Conservation (phyloP, 2,888 invertebrate genomes). For the Mongoloraphidia duomilia region DNA sequence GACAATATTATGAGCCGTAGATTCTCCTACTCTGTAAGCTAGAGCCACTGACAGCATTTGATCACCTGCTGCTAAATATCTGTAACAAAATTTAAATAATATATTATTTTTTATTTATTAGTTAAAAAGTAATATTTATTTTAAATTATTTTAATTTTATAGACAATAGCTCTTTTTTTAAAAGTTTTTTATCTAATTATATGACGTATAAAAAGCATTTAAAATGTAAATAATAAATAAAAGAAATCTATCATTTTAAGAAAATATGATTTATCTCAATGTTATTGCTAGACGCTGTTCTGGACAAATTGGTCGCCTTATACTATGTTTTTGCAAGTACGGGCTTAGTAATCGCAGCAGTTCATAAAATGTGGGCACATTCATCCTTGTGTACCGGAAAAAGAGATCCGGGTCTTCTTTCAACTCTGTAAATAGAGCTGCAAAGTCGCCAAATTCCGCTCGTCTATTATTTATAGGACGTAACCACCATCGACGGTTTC, state of each 20-base stretch:
- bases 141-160: background rate
- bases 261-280: constrained; percentile 3
- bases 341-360: constrained; percentile 5
- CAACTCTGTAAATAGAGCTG: constrained; percentile 8
- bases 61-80: constrained; percentile 12
- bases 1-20: constrained; percentile 10
- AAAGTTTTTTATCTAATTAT: no score
- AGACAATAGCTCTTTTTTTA: no score
- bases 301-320: constrained; percentile 2
- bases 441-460: constrained; percentile 5
- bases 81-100: no score
- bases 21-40: constrained; percentile 10
- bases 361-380: constrained; percentile 4
- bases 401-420: constrained; percentile 7
- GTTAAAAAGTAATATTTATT: background rate
- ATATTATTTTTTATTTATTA: no score
- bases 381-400: constrained; percentile 9
- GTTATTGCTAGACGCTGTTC: constrained; percentile 9
- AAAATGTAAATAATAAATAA: no score
- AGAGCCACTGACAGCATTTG: constrained; percentile 7
- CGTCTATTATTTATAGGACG: constrained; percentile 1
- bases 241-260: no score
- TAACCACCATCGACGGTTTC: background rate
- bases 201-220: no score
- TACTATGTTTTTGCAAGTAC: constrained; percentile 5